phyloP scores from a whole-genome alignment of 2,888 invertebrate genomes.

The Diarsia brunnea region DNA sequence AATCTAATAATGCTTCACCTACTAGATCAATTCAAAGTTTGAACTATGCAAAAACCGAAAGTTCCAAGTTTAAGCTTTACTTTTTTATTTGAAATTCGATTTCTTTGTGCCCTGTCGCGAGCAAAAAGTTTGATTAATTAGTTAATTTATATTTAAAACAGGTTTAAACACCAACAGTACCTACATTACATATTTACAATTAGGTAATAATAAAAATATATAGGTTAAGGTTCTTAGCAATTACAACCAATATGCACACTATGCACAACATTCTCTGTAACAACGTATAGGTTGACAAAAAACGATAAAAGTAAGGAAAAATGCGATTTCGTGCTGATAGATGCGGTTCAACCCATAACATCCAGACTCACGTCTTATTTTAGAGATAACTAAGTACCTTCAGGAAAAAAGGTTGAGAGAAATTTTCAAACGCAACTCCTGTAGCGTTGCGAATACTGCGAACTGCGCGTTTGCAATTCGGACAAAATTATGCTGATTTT shows the following conservation, averaged over 20 bases:
- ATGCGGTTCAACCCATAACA: not conserved
- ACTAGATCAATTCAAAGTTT: slow-evolving; percentile 69
- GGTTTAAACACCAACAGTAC: too few species aligned
- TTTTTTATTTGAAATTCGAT: slow-evolving; percentile 48
- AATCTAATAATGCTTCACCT: slow-evolving; percentile 66
- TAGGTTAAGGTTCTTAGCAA: too few species aligned
- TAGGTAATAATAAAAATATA: too few species aligned
- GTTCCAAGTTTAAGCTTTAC: slow-evolving; percentile 58
- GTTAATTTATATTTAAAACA: too few species aligned
- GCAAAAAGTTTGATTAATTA: slow-evolving; percentile 27
- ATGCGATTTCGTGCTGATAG: not conserved
- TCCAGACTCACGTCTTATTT: not conserved
- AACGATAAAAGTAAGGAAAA: not conserved
- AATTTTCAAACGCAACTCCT: not conserved
- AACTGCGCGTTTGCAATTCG: too few species aligned
- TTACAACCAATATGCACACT: too few species aligned
- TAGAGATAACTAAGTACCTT: not conserved
- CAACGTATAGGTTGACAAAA: not conserved
- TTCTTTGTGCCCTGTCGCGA: slow-evolving; percentile 4
- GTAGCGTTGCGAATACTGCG: not conserved
- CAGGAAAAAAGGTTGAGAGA: not conserved
- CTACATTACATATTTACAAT: too few species aligned
- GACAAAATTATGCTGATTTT: too few species aligned
- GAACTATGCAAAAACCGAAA: slow-evolving; percentile 68
- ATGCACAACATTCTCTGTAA: too few species aligned